Evolutionary conservation across 2,113 vertebrate species (phyloP), one percentile per base, ranked within the genome.

Genomic region (Rhinoptilus africanus): DNA sequence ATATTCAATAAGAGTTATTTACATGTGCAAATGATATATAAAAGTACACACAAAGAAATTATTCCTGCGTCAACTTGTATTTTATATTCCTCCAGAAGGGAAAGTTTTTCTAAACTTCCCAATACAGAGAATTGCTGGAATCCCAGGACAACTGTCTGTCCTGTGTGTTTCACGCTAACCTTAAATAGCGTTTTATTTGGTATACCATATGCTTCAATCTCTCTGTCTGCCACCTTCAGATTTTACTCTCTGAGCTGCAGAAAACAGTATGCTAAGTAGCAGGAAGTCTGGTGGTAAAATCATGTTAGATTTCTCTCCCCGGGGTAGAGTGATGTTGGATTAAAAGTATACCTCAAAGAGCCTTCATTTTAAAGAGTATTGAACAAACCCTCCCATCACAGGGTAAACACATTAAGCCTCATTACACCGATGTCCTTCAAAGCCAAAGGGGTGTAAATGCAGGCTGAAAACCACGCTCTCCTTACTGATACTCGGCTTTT

Each of bases 141-240:
- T 45, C 39, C 37, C 71, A 89, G 88, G 67, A 89, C 74, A 90
- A 54, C 57, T 53, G 64, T 45, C 77, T 85, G 57, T 41, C 81
- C 87, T 89, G 5, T 20, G 69, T 47, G 10, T 21, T 69, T 69
- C 82, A 80, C 57, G 50, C 67, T 53, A 87, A 67, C 54, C 54
- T 88, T 12, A 77, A 74, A 59, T 1, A 79, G 71, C 4, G 59
- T 69, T 92, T 69, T 41, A 83, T 62, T 79, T 77, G n/a, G 6
- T 48, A 14, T 32, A 54, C 82, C 96, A 93, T 79, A 83, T 94
- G 94, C 85, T 85, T 57, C 89, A 18, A 30, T 32, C 50, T 47
- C 73, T 82, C 67, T 79, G 93, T 96, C 85, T 93, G 92, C 90
- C 88, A 97, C 91, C 91, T 80, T 94, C 83, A 86, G 23, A 26